Conservation (phyloP, 2,888 invertebrate genomes). For the Bhutanitis thaidina region DNA sequence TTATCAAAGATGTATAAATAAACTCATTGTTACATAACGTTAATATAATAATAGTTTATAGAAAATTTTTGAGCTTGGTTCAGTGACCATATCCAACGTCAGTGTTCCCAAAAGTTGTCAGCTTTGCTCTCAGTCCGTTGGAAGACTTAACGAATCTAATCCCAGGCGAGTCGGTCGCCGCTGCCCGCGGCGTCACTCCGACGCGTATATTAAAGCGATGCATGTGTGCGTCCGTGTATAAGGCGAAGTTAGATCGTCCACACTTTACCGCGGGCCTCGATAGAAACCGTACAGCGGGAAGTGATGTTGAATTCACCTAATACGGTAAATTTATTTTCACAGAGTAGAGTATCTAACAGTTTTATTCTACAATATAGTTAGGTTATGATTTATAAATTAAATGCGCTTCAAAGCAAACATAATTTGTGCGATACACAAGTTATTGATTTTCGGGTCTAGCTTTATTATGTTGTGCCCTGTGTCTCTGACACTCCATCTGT, state of each 20-base stretch:
- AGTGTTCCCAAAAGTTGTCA: slow-evolving; percentile 14
- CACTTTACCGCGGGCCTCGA: slow-evolving; percentile 77
- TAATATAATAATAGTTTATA: not conserved
- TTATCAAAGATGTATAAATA: no score
- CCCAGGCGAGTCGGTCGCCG: slow-evolving; percentile 52
- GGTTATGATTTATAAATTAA: no score
- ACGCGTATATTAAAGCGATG: slow-evolving; percentile 29
- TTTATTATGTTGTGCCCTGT: no score
- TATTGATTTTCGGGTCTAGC: no score
- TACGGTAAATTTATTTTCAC: not conserved
- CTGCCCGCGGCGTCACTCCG: slow-evolving; percentile 53
- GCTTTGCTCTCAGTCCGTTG: slow-evolving; percentile 26
- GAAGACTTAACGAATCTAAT: slow-evolving; percentile 59
- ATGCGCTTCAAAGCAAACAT: no score
- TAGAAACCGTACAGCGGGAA: slow-evolving; percentile 59
- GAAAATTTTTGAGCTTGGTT: not conserved
- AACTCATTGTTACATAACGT: no score
- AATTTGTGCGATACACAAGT: no score
- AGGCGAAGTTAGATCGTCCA: slow-evolving; percentile 79
- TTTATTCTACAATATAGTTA: no score
- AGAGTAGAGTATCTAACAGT: no score
- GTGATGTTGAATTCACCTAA: slow-evolving; percentile 23
- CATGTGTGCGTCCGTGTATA: slow-evolving; percentile 48
- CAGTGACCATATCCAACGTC: slow-evolving; percentile 7
- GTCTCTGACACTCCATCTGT: no score